A percentile compares a stretch with the other conserved stretches of the same genome.
These are phyloP conservation scores for Diaprepes abbreviatus DNA, from an alignment of 2,888 invertebrate species.

Conservation along the genomic window DNA sequence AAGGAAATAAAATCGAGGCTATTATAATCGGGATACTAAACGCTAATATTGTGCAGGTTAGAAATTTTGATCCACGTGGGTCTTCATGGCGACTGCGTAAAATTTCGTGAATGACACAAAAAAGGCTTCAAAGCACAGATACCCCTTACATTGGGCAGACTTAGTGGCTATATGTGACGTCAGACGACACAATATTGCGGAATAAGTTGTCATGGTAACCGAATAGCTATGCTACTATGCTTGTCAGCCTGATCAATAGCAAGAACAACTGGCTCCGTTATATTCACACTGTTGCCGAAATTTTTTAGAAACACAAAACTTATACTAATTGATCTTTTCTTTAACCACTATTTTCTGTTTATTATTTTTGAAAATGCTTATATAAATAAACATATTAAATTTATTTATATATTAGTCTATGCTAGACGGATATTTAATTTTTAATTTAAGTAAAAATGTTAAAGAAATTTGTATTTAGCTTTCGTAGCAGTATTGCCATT, in stretches of 20 bases:
- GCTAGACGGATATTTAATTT: too few relatives aligned
- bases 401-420: too few relatives aligned
- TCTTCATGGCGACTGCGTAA: constrained; percentile 53
- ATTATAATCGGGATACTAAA: constrained; percentile 25
- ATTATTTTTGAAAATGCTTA: too few relatives aligned
- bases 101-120: constrained; percentile 56
- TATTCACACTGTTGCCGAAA: constrained; percentile 30
- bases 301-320: too few relatives aligned
- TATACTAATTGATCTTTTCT: too few relatives aligned
- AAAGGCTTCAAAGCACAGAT: constrained; percentile 67
- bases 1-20: constrained; percentile 10
- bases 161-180: constrained; percentile 64
- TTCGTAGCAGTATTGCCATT: too few relatives aligned
- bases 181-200: constrained; percentile 66
- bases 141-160: constrained; percentile 72
- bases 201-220: constrained; percentile 64
- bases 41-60: constrained; percentile 65
- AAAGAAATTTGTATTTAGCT: too few relatives aligned
- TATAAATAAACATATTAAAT: too few relatives aligned
- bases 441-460: too few relatives aligned
- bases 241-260: constrained; percentile 46
- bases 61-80: constrained; percentile 51
- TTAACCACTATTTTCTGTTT: too few relatives aligned
- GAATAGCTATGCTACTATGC: constrained; percentile 50
- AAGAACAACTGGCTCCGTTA: constrained; percentile 28